Base-by-base conservation (phyloP, 2,888 invertebrate genomes). In the Orthosia incerta region DNA sequence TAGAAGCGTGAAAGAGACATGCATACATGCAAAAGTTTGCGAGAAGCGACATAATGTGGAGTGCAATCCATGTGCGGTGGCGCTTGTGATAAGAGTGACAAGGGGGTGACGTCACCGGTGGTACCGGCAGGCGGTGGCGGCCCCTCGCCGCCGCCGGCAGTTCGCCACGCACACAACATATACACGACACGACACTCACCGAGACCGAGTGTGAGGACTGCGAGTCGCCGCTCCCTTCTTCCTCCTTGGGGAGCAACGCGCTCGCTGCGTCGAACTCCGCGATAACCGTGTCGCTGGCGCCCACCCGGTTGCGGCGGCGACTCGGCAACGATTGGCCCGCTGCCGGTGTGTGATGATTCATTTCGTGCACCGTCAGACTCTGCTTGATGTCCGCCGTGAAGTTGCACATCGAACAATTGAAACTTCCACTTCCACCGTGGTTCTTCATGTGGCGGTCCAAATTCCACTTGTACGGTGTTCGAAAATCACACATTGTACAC, bases 371-470 rank as follows among this genome's bases (percentile, higher is more conserved):
- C 20, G 99, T 99, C 90, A 99, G 95, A 92, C 98, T 98, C 93
- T 99, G 99, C 92, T 98, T 98, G 92, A 99, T 99, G 91, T 99
- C 98, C 51, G 99, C 98, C 16, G 98, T 98, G 93, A 99, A 99
- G 93, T 98, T 98, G 93, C 99, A 99, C 85, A 98, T 97, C 57
- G 98, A 97, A 94, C 99, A 99, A 89, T 98, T 97, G 94, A 98
- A 98, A 80, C 97, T 97, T n/a, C 98, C 98, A 71, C 97, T 97
- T 4, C 98, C 98, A 80, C 98, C 98, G 95, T 99, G 99, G 92
- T 99, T 99, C 94, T 98, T 98, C 97, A 98, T 98, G 93, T 99
- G 99, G 12, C 99, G 97, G 92, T 99, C 99, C 94, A 99, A 97
- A 95, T 99, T 99, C 98, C 99, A 99, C 93, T 98, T 98, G 96